Base-by-base conservation (phyloP, 2,113 vertebrate genomes). In the Leptobrachium ailaonicum region DNA sequence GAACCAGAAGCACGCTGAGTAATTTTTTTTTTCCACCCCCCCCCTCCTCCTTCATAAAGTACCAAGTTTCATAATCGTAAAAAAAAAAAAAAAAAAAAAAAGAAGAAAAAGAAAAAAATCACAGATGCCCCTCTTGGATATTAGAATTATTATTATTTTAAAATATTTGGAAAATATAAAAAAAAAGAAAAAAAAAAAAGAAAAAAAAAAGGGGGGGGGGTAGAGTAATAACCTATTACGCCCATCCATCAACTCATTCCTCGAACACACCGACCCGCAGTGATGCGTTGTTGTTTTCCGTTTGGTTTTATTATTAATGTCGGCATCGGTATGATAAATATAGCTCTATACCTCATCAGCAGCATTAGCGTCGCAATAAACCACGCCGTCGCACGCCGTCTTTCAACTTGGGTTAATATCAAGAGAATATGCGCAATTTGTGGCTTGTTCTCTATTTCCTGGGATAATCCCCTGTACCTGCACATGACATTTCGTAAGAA, bases 181-280 rank as follows among this genome's bases (percentile, higher is more conserved):
- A n/a, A n/a, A n/a, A n/a, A n/a, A n/a, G n/a, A 72, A 79, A 62
- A 66, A 63, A 32, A n/a, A n/a, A n/a, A n/a, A n/a, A n/a, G n/a
- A 79, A 62, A 66, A 63, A 32, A 32, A 32, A 32, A 32, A 32
- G 20, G 20, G 20, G 20, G 20, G 20, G 20, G 20, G 20, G 11
- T 41, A 43, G 41, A 70, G 76, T 78, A 71, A 78, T 78, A 78
- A 77, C 40, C 2, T 41, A 69, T 44, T 2, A 41, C 2, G 50
- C 40, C 4, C 66, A 45, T 69, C 54, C 54, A 77, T 69, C 47
- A 45, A 3, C 10, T 10, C n/a, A 1, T 40, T 8, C 12, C 50
- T 40, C 6, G 10, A 66, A 50, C 14, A 43, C 56, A 9, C 32
- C 20, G 47, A 75, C 56, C 12, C 60, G 40, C 74, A 41, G 63